Evolutionary conservation across 1,140 invertebrate species (phyloP), one percentile per base, ranked within the genome.

Genomic region (Cherax quadricarinatus): DNA sequence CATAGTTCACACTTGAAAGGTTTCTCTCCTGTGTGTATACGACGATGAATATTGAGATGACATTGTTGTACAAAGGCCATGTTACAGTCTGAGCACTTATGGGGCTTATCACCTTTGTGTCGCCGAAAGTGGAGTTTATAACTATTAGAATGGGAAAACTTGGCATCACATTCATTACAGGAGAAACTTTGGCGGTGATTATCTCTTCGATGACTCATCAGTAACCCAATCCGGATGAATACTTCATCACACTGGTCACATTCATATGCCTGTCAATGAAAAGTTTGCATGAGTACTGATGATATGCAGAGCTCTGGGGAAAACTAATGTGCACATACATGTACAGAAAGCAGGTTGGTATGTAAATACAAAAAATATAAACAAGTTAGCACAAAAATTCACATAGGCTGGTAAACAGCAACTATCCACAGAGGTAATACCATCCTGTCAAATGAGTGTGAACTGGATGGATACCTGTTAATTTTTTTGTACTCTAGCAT

Each of bases 21-120:
- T 73, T 91, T 91, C 49, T 91, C 90, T 53, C 90, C 90, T 60
- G 90, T 91, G 78, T 91, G 90, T 62, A 82, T 82, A 73, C 90
- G 70, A 53, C 90, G 90, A 73, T 91, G 90, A 70, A 91, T 91
- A 60, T 70, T 79, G 9, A 91, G 73, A 85, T 91, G 90, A 82
- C 90, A 91, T 49, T 86, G 84, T 62, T 91, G 90, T 18, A 91
- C 90, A 87, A 91, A 91, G 16, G 90, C 84, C 90, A 91, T 91
- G n/a, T 86, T 51, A 66, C 90, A 91, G 60, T 91, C 90, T 18
- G 16, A 21, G 51, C 90, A 91, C 62, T 91, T 86, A 53, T 86
- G 79, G 30, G 90, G 90, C 85, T 81, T 91, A 18, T 91, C 90
- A 51, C 90, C 90, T 53, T 87, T 91, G 73, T 91, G 90, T 21